These are phyloP conservation scores for Palaemon carinicauda DNA, from an alignment of 1,140 invertebrate genomes.

Conservation along the genomic window DNA sequence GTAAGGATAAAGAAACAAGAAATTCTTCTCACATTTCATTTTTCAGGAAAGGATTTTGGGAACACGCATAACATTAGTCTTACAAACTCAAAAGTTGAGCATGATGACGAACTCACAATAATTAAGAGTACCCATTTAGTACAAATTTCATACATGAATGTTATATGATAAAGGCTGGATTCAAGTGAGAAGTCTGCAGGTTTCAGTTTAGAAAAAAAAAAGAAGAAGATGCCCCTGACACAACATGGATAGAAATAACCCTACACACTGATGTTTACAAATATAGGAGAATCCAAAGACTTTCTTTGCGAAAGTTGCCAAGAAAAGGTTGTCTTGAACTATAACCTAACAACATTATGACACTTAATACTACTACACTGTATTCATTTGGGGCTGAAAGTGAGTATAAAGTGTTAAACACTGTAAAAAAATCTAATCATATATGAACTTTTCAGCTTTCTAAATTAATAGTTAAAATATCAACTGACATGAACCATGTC, in stretches of 20 bases:
- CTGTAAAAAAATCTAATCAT: too few relatives aligned
- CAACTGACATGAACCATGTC: too few relatives aligned
- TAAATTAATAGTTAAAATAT: too few relatives aligned
- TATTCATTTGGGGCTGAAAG: too few relatives aligned
- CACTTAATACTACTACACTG: too few relatives aligned
- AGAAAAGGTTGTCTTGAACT: too few relatives aligned
- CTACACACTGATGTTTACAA: not conserved
- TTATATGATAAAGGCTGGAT: conserved; percentile 24
- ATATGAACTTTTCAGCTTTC: too few relatives aligned
- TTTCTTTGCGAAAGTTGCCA: not conserved
- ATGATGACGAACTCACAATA: conserved; percentile 18
- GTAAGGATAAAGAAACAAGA: not conserved
- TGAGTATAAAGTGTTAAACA: too few relatives aligned
- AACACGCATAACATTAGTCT: conserved; percentile 13
- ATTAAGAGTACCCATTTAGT: not conserved
- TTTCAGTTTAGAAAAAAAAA: not conserved
- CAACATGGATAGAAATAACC: not conserved
- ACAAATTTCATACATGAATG: conserved; percentile 33
- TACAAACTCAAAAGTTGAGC: conserved; percentile 30
- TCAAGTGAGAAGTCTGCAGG: conserved; percentile 5
- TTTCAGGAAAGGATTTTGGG: not conserved
- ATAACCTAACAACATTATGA: too few relatives aligned
- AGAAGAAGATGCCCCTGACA: not conserved
- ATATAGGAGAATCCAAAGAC: not conserved
- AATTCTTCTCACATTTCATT: conserved; percentile 14